phyloP scores from a whole-genome alignment of 2,113 vertebrate genomes.

The Dromiciops gliroides region DNA sequence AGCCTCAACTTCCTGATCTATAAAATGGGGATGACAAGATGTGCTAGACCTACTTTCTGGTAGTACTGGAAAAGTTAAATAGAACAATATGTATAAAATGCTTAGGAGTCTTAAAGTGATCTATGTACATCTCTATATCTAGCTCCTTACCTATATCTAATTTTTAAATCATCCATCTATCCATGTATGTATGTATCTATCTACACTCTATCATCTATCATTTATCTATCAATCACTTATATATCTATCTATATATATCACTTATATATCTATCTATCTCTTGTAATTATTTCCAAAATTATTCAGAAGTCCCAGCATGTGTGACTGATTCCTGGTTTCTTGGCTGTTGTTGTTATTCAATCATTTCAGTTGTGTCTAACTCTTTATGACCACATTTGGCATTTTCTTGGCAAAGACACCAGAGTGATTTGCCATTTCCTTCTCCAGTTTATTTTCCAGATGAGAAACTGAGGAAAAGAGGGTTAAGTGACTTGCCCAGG shows the following conservation, averaged over 20 bases:
- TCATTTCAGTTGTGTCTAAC: neutral
- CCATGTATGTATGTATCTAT: neutral
- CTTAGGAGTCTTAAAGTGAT: neutral
- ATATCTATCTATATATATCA: no score
- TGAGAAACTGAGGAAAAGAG: neutral
- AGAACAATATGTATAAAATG: neutral
- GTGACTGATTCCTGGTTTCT: neutral
- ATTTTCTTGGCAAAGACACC: neutral
- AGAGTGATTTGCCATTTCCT: neutral
- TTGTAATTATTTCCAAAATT: neutral
- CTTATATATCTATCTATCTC: neutral
- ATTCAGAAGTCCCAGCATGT: neutral
- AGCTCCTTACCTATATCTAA: neutral
- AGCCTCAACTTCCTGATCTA: neutral
- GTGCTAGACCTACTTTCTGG: neutral
- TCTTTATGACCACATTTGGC: neutral
- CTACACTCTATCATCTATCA: no score
- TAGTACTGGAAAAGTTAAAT: neutral
- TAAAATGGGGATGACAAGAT: neutral
- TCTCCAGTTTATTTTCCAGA: neutral
- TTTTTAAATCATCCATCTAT: neutral
- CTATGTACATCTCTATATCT: neutral
- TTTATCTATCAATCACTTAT: no score
- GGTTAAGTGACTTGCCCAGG: neutral
- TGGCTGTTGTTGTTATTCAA: neutral